Evolutionary conservation across 2,113 vertebrate genomes (phyloP), one percentile per base, ranked within the genome.

Genomic region (Erythrolamprus reginae): DNA sequence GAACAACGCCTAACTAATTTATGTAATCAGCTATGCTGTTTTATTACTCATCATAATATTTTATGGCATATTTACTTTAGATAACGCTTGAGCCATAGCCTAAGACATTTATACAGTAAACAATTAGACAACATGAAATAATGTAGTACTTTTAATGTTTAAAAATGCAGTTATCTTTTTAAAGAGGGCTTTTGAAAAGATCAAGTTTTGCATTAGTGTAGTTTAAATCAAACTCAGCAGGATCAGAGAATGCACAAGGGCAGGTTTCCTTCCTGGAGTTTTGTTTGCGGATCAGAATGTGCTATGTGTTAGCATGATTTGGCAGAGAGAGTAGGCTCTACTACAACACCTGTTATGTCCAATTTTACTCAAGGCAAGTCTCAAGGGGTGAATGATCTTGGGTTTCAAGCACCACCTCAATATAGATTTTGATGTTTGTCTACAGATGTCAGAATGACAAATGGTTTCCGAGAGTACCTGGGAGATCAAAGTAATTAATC

Each of bases 321-420:
- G 58, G 48, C 28, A 33, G 38, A 51, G 86, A 10, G 21, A 42
- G 28, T 56, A 10, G 48, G 50, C 86, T 86, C 33, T 89, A 55
- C n/a, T 77, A 3, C 23, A 88, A 90, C 87, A 93, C 90, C 91
- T 95, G 93, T 87, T 94, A 26, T 12, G 21, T 70, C 94, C 95
- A 82, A 53, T 87, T 84, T 92, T 92, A 38, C 89, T 93, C 77
- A 50, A 17, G 58, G 50, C 58, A 90, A 38, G 38, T 7, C 70
- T 91, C 90, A 82, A 92, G 93, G 91, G 61, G 93, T 96, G 93
- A 93, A 45, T 47, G 82, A 28, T 92, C 77, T 92, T 87, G 83
- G 53, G 52, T 95, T 96, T 94, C 93, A 92, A 85, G 33, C 86
- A 45, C 45, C 24, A 19, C 89, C 93, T 94, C 0, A 1, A 77